Conservation (phyloP, 2,888 invertebrate species). For the Pachydiplax longipennis region DNA sequence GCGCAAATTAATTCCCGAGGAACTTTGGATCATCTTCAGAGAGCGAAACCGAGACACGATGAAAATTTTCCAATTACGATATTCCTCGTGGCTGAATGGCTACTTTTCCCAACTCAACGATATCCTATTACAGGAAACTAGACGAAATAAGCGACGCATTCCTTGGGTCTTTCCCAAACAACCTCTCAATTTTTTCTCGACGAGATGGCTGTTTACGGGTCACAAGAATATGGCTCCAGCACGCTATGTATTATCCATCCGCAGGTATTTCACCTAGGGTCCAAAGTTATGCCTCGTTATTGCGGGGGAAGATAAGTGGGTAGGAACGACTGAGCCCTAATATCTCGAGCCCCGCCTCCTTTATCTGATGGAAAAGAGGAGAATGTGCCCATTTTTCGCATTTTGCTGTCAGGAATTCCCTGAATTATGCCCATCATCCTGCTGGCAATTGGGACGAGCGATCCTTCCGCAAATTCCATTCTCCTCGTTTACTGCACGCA, state of each 20-base stretch:
- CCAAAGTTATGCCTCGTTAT: neutral
- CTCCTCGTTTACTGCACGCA: no score
- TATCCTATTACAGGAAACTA: neutral
- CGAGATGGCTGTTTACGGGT: neutral
- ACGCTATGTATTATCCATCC: neutral
- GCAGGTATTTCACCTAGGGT: neutral
- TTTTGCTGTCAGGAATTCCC: no score
- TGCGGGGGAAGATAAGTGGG: neutral
- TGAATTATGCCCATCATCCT: no score
- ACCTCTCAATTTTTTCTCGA: neutral
- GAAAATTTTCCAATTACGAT: neutral
- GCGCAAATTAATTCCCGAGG: no score
- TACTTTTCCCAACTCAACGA: neutral
- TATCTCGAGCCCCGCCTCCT: neutral
- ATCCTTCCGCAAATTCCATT: no score
- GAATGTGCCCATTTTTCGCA: no score
- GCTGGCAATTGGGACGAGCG: no score
- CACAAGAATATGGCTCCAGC: neutral
- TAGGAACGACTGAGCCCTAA: neutral
- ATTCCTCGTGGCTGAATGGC: neutral
- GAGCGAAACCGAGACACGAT: neutral
- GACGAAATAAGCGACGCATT: neutral
- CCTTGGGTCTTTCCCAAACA: neutral
- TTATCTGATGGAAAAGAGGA: neutral
- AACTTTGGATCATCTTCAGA: no score